Conservation (phyloP, 1,140 invertebrate species). For the Arion vulgaris region DNA sequence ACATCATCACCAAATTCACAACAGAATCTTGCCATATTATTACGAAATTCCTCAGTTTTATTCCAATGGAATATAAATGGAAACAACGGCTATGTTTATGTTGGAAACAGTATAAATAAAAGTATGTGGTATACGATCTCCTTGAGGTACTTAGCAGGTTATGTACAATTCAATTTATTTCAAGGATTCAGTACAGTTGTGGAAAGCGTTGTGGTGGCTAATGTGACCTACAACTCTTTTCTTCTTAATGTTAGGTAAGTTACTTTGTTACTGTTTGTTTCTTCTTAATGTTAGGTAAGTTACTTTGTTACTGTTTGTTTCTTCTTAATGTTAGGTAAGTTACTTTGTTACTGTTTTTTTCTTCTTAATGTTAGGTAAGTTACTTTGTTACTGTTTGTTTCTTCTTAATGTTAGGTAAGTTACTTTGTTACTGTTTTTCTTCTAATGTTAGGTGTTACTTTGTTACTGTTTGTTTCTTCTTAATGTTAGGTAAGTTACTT, state of each 20-base stretch:
- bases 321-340: too few species aligned
- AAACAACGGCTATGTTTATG: background rate
- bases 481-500: too few species aligned
- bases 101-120: slow-evolving; percentile 30
- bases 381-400: too few species aligned
- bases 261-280: too few species aligned
- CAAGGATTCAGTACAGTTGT: slow-evolving; percentile 19
- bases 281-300: too few species aligned
- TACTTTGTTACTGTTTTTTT: too few species aligned
- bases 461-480: too few species aligned
- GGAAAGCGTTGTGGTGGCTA: slow-evolving; percentile 35
- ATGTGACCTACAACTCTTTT: slow-evolving; percentile 27
- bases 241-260: slow-evolving; percentile 23
- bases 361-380: too few species aligned
- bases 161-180: slow-evolving; percentile 11
- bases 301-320: too few species aligned
- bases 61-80: slow-evolving; percentile 35
- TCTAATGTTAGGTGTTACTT: too few species aligned
- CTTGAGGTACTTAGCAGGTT: background rate
- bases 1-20: slow-evolving; percentile 7
- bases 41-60: slow-evolving; percentile 71
- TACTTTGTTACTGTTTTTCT: too few species aligned
- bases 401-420: too few species aligned
- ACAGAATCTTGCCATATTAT: slow-evolving; percentile 16
- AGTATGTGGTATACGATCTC: slow-evolving; percentile 40